phyloP scores from a whole-genome alignment of 2,797 vertebrate genomes.

The Tauraco hartlaubi region DNA sequence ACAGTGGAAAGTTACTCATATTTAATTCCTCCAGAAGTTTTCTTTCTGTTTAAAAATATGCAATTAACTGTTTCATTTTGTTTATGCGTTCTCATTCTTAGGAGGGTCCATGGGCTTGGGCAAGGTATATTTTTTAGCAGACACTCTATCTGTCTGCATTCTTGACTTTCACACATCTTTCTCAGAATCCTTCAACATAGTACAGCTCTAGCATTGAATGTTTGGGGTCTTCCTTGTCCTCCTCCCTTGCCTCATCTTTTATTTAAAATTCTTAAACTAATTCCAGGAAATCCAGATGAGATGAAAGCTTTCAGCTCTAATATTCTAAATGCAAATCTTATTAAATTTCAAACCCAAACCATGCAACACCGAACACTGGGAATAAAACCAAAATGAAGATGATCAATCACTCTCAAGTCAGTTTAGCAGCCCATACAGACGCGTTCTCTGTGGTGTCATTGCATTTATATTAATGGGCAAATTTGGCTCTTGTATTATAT shows the following conservation, averaged over 20 bases:
- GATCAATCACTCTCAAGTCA: constrained; percentile 51
- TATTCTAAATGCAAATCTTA: constrained; percentile 38
- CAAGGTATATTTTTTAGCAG: not conserved
- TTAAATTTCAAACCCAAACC: constrained; percentile 29
- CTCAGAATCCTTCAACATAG: not conserved
- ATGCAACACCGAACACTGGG: not conserved
- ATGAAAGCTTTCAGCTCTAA: constrained; percentile 34
- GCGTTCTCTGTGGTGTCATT: not conserved
- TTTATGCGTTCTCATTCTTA: not conserved
- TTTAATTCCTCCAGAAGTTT: not conserved
- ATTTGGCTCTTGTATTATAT: constrained; percentile 11
- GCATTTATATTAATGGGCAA: not conserved
- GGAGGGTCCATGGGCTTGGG: not conserved
- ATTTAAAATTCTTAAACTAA: constrained; percentile 34
- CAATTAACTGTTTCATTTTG: not conserved
- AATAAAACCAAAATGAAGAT: constrained; percentile 55
- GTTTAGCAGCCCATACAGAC: not conserved
- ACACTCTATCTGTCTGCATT: fast-evolving
- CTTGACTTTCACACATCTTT: not conserved
- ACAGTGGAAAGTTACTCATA: not conserved
- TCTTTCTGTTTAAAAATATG: not conserved
- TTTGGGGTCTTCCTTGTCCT: not conserved
- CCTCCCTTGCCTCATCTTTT: not conserved
- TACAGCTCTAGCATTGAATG: not conserved
- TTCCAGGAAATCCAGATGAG: constrained; percentile 35